Evolutionary conservation across 1,140 invertebrate species (phyloP), one percentile per base, ranked within the genome.

Genomic region (Eupristina koningsbergeri): DNA sequence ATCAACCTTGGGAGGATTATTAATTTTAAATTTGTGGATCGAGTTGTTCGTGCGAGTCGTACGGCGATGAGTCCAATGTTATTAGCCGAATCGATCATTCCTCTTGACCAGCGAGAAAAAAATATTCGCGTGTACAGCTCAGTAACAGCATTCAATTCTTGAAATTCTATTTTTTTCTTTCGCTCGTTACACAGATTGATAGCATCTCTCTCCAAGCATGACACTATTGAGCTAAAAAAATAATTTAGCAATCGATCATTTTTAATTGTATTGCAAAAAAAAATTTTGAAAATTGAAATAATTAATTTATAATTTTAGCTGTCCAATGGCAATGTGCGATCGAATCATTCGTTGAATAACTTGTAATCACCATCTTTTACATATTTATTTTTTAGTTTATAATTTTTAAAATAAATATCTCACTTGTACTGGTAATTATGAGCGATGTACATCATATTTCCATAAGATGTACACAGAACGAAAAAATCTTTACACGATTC

Each of bases 71-170:
- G 92, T 5, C 92, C 93, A 17, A 94, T 92, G 19, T 85, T 86
- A 6, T 87, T 88, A 1, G 92, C 89, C 77, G 89, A 87, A 8
- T 86, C 80, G 22, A 88, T 89, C 80, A 92, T 86, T 47, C 90
- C 92, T 77, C 91, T 88, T n/a, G 90, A 58, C 89, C 90, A 93
- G 80, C 92, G 91, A 8, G 91, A 91, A 45, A 90, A 90, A 85
- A 93, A 93, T 82, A 94, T 91, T 8, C 88, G 88, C 0, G 87
- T 86, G 80, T 94, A 94, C 61, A 94, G 85, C 81, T 91, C 87
- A 0, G 89, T 88, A 31, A 94, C 89, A 8, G 90, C 90, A 82
- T 90, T 90, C 13, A 93, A 74, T 82, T 94, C 93, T 69, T 92
- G 88, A 3, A 90, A 75, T 47, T 93, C 93, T 9, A 93, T 86